Percentiles rank a stretch among this genome's conserved stretches.
These are phyloP conservation scores for Rhinella marina DNA, from an alignment of 2,797 vertebrate species.

Conservation along the genomic window DNA sequence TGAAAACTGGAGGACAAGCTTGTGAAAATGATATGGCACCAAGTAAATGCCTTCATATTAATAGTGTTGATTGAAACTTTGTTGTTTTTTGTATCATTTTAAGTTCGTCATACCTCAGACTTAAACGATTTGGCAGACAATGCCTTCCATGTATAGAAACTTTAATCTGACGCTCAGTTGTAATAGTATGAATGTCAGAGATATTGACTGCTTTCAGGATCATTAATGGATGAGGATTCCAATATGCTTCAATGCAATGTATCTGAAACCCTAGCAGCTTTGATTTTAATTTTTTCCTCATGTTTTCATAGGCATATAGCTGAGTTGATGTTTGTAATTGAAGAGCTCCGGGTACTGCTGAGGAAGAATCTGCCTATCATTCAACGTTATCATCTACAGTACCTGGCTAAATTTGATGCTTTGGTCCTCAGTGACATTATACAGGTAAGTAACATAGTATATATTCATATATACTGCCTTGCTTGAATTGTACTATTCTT, in stretches of 20 bases:
- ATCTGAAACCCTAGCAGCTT: background rate
- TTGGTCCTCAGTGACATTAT: constrained; percentile 88
- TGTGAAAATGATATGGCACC: background rate
- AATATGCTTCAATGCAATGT: background rate
- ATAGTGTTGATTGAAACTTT: no score
- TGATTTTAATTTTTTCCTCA: background rate
- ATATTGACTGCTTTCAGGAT: background rate
- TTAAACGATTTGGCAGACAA: background rate
- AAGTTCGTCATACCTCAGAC: background rate
- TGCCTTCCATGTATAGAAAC: background rate
- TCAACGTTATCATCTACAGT: constrained; percentile 88
- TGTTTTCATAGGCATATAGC: constrained; percentile 79
- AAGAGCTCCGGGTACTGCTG: constrained; percentile 79
- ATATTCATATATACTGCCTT: background rate
- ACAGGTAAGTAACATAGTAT: constrained; percentile 77
- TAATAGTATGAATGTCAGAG: background rate
- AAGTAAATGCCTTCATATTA: background rate
- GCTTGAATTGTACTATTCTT: background rate
- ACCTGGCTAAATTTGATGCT: constrained; percentile 88
- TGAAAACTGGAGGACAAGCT: background rate
- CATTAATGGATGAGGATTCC: background rate
- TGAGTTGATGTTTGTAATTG: constrained; percentile 87
- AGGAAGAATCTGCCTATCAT: constrained; percentile 73
- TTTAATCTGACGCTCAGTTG: background rate
- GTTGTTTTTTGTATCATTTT: no score